Evolutionary conservation across 92 coral and sea anemone species (phyloP).

Genomic region (Epizoanthus ramosus): DNA sequence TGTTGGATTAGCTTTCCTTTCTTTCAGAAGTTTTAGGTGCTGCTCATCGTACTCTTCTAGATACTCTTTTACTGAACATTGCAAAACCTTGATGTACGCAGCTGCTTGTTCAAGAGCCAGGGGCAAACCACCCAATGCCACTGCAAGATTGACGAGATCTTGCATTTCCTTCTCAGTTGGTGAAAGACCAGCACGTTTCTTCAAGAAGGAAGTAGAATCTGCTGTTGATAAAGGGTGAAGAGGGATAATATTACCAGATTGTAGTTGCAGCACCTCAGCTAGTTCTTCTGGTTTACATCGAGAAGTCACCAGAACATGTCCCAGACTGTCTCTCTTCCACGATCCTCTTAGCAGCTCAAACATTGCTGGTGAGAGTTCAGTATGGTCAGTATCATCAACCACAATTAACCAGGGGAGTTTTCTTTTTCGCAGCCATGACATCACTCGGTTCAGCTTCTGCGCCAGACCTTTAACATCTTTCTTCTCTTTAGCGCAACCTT

Average conservation of each 20-base stretch:
- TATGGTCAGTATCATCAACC: conserved; percentile 23
- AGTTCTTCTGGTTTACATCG: conserved; percentile 34
- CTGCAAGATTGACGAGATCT: conserved; percentile 14
- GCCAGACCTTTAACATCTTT: not conserved
- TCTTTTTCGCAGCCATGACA: conserved; percentile 20
- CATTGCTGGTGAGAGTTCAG: conserved; percentile 15
- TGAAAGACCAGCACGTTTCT: not conserved
- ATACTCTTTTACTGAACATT: conserved; percentile 36
- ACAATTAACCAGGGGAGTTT: conserved; percentile 12
- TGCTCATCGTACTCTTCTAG: conserved; percentile 42
- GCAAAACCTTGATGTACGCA: conserved; percentile 34
- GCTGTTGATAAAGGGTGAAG: not conserved
- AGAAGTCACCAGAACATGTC: conserved; percentile 16
- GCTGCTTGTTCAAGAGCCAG: conserved; percentile 68
- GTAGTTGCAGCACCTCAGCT: not conserved
- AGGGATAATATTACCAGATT: not conserved
- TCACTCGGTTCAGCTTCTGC: not conserved
- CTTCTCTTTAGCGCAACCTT: not conserved
- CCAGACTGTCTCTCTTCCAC: conserved; percentile 9
- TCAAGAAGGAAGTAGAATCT: not conserved
- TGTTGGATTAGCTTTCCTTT: conserved; percentile 13
- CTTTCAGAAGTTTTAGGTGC: conserved; percentile 27
- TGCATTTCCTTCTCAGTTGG: not conserved
- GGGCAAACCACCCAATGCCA: conserved; percentile 59
- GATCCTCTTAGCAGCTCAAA: conserved; percentile 19